Percentiles rank a stretch among this genome's conserved stretches.
Conservation (phyloP, 2,113 vertebrate genomes). For the Labeo catla region DNA sequence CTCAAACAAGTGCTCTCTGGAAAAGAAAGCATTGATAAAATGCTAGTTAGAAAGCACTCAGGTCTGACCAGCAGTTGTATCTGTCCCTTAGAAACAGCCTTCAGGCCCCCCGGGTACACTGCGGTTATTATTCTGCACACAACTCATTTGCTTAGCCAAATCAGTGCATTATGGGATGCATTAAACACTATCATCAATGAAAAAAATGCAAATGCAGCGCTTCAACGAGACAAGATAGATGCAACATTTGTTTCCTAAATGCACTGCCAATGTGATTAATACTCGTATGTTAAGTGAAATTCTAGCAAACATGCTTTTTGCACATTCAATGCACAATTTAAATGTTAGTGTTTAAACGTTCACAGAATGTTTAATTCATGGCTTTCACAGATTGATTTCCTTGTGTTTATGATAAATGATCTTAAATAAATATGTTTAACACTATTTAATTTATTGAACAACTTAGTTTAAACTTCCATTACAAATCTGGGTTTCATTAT, state of each 20-base stretch:
- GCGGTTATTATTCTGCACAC: slow-evolving; percentile 1
- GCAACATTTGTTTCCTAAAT: not conserved
- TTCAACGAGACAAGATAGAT: not conserved
- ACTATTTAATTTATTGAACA: not conserved
- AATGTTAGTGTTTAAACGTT: not conserved
- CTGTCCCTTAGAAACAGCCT: not conserved
- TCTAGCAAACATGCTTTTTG: not conserved
- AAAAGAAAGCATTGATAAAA: slow-evolving; percentile 33
- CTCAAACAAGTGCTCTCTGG: slow-evolving; percentile 9
- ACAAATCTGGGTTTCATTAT: not conserved
- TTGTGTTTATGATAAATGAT: not conserved
- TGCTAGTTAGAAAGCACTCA: slow-evolving; percentile 25
- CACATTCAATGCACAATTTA: not conserved
- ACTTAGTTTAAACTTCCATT: not conserved
- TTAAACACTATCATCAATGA: not conserved
- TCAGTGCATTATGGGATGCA: slow-evolving; percentile 34
- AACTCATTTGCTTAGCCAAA: slow-evolving; percentile 31
- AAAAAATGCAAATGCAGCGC: slow-evolving; percentile 27
- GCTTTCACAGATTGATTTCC: not conserved
- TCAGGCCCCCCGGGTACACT: not conserved
- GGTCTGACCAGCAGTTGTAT: slow-evolving; percentile 13
- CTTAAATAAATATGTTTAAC: not conserved
- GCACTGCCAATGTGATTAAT: not conserved
- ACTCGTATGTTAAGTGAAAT: not conserved
- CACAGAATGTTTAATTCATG: not conserved